A percentile compares a stretch with the other conserved stretches of the same genome.
Evolutionary conservation across 53 echinoderm and acorn worm genomes (phyloP).

Genomic region (Actinopyga echinites): DNA sequence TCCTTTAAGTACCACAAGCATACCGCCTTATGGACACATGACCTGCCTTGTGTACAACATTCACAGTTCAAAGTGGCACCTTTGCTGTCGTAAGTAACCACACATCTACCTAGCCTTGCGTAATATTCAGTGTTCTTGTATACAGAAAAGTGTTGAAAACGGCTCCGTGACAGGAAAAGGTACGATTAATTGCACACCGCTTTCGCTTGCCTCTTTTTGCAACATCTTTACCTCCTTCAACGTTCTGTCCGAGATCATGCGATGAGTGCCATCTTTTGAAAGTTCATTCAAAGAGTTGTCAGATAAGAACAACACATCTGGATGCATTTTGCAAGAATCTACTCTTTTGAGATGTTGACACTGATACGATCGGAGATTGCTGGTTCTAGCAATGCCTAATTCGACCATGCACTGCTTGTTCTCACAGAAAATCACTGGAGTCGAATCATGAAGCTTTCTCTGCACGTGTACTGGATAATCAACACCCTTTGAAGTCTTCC

Average conservation of each 20-base stretch:
- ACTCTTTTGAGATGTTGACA: conserved; percentile 8
- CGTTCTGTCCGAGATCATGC: neutral
- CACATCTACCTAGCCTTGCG: neutral
- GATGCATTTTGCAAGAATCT: neutral
- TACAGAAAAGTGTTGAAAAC: conserved; percentile 3
- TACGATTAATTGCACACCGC: neutral
- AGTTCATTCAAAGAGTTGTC: neutral
- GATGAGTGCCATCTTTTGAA: neutral
- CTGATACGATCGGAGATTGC: neutral
- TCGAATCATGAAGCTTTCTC: neutral
- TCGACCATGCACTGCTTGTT: conserved; percentile 1
- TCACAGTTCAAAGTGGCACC: neutral
- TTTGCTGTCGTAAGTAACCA: conserved; percentile 5
- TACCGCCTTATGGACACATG: conserved; percentile 9
- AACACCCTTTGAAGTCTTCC: neutral
- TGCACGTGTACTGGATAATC: conserved; percentile 12
- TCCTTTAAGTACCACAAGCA: conserved; percentile 18
- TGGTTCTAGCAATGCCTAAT: neutral
- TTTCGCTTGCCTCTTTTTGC: neutral
- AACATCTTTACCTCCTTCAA: neutral
- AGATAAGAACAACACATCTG: neutral
- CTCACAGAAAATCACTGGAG: neutral
- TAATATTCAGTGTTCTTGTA: neutral
- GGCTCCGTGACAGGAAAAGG: neutral
- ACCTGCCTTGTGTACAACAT: neutral